A percentile compares a stretch with the other conserved stretches of the same genome.
Conservation (phyloP, 2,888 invertebrate genomes). For the Parasteatoda lunata region DNA sequence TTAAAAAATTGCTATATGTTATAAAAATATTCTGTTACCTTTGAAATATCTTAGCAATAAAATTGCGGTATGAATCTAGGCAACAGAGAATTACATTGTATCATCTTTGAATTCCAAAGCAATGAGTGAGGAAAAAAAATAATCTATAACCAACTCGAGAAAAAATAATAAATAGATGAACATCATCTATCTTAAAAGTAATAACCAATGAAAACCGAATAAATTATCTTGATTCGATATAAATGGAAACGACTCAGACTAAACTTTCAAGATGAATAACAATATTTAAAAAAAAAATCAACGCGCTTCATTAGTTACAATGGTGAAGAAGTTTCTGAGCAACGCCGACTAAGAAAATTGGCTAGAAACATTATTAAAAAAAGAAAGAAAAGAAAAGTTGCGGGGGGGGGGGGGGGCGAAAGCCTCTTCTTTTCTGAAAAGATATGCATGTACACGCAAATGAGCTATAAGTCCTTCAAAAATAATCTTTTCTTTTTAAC, state of each 20-base stretch:
- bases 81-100: too few species aligned
- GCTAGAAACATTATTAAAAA: slow-evolving; percentile 33
- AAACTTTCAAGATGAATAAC: slow-evolving; percentile 35
- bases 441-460: slow-evolving; percentile 11
- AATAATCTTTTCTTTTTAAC: background rate
- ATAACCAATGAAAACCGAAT: background rate
- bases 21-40: too few species aligned
- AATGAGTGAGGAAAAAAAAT: too few species aligned
- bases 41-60: too few species aligned
- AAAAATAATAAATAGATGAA: background rate
- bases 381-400: background rate
- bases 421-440: background rate
- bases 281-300: background rate
- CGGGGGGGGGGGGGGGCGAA: background rate
- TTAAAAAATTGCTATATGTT: too few species aligned
- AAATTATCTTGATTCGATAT: background rate
- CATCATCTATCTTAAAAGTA: slow-evolving; percentile 26
- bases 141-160: too few species aligned
- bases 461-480: slow-evolving; percentile 13
- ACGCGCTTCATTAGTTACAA: slow-evolving; percentile 10
- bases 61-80: too few species aligned
- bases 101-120: too few species aligned
- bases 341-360: slow-evolving; percentile 18
- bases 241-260: slow-evolving; percentile 3
- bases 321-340: too few species aligned